Percentiles rank a stretch among this genome's conserved stretches.
These are phyloP conservation scores for Cheilosia variabilis DNA, from an alignment of 2,888 invertebrate species.

Conservation along the genomic window DNA sequence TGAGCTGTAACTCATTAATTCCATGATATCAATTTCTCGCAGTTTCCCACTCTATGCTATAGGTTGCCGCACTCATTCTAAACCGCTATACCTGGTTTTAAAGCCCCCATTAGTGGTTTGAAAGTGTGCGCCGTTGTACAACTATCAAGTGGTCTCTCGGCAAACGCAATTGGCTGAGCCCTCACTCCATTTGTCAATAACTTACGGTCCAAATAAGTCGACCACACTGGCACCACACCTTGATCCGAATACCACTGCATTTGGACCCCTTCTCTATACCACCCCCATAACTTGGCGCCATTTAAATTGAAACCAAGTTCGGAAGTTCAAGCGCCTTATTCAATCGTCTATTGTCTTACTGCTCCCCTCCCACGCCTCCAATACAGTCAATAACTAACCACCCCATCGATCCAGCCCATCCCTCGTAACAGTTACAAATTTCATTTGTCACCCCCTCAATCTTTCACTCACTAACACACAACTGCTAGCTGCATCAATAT, in stretches of 20 bases:
- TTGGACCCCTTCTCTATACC: not conserved
- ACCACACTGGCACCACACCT: constrained; percentile 26
- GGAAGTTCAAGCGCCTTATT: constrained; percentile 51
- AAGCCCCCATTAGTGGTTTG: too few species aligned
- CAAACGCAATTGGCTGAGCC: constrained; percentile 2
- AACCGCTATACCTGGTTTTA: too few species aligned
- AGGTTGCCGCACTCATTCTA: too few species aligned
- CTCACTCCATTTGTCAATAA: constrained; percentile 20
- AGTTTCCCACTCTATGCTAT: too few species aligned
- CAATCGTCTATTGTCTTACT: constrained; percentile 11
- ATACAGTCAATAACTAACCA: constrained; percentile 19
- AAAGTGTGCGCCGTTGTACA: too few species aligned
- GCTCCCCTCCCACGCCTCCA: constrained; percentile 1
- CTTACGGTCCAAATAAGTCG: constrained; percentile 20
- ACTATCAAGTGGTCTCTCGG: not conserved
- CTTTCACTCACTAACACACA: constrained; percentile 54
- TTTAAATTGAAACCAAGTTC: constrained; percentile 61
- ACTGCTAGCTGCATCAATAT: constrained; percentile 47
- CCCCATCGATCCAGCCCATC: constrained; percentile 37
- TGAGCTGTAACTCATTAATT: too few species aligned
- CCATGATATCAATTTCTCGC: too few species aligned
- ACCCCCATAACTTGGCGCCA: not conserved
- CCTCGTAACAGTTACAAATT: constrained; percentile 55
- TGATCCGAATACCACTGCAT: constrained; percentile 26
- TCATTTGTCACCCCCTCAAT: constrained; percentile 62